Conservation (phyloP, 2,797 vertebrate genomes). For the Aeoliscus strigatus region DNA sequence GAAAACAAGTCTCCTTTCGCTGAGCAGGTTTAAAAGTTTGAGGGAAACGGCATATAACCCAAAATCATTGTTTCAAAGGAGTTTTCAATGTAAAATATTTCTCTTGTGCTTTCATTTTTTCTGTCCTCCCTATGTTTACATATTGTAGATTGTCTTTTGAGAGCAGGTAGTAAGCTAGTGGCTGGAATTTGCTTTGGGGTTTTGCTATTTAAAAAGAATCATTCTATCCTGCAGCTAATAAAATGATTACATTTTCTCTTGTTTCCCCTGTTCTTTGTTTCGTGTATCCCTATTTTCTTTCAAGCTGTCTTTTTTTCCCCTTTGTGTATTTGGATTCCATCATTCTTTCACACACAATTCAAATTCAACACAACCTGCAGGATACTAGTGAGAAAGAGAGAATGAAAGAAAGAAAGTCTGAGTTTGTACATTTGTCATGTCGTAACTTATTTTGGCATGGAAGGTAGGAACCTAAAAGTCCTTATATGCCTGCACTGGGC, state of each 20-base stretch:
- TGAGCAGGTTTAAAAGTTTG: slow-evolving; percentile 7
- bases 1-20: slow-evolving; percentile 14
- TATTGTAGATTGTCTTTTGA: slow-evolving; percentile 8
- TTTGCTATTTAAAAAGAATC: slow-evolving; percentile 34
- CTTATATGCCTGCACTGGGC: too few species aligned
- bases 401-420: too few species aligned
- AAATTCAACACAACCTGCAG: too few species aligned
- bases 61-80: slow-evolving; percentile 11
- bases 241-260: slow-evolving; percentile 23
- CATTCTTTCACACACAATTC: too few species aligned
- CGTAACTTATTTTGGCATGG: too few species aligned
- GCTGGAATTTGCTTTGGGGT: slow-evolving; percentile 20
- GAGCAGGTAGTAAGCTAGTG: background rate
- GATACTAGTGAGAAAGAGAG: too few species aligned
- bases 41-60: too few species aligned
- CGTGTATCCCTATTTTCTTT: slow-evolving; percentile 21
- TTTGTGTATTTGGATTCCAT: slow-evolving; percentile 11
- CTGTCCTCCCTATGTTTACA: slow-evolving; percentile 37
- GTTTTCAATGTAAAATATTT: slow-evolving; percentile 45
- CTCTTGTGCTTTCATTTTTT: slow-evolving; percentile 28
- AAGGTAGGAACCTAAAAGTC: too few species aligned
- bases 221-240: slow-evolving; percentile 42
- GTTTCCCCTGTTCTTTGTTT: slow-evolving; percentile 34
- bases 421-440: too few species aligned
- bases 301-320: slow-evolving; percentile 2